Evolutionary conservation across 2,888 invertebrate species (phyloP), one percentile per base, ranked within the genome.

Genomic region (Patella depressa): DNA sequence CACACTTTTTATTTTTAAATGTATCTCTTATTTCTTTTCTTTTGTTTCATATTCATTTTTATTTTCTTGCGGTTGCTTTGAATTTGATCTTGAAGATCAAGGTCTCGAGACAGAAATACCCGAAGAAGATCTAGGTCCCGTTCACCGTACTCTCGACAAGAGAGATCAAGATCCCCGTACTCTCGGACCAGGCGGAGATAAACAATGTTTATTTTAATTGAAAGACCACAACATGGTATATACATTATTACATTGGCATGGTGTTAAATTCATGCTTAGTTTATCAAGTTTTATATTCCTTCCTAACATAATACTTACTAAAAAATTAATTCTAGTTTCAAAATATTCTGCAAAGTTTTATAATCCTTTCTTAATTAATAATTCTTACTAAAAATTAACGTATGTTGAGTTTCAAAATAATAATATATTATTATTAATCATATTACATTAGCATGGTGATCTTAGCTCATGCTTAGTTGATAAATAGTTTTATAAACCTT

Each of bases 181-280:
- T 75, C 70, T 75, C 29, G 75, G 53, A 55, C 70, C 19, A 54
- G 54, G 29, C 65, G 65, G 24, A 65, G 65, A 65, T 65, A 65
- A 65, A 24, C 65, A 19, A 65, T 24, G 65, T 24, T 65, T 65
- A 24, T 24, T 11, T 65, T 24, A 24, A 12, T 19, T 24, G 12
- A 17, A 45, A 69, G n/a, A 71, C 71, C 71, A 75, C 75, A 75
- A 75, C 71, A 75, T 75, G 75, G 75, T 75, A 75, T 71, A 53
- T 54, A 71, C 12, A 24, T 65, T 65, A 45, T 45, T 45, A 45
- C 45, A 45, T 45, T 45, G 45, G 45, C 45, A 45, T 45, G 45
- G 45, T 45, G 45, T 45, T 45, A 0, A 45, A 45, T 9, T 45
- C 45, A 45, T 45, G 45, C 45, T 45, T 45, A 45, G 4, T 0